Conservation (phyloP, 2,888 invertebrate species). For the Lithophane leautieri region DNA sequence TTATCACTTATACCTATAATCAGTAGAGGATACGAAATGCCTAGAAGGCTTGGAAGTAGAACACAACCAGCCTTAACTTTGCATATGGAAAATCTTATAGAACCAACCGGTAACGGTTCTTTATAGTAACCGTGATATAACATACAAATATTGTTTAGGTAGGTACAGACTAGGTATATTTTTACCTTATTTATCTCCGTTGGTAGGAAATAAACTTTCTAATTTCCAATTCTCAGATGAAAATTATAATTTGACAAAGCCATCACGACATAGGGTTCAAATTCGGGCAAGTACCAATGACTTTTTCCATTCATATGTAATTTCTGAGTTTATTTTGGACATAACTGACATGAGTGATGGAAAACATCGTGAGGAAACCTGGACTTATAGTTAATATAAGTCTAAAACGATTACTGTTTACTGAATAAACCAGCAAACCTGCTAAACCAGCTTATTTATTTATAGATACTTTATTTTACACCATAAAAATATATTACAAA, state of each 20-base stretch:
- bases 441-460: no score
- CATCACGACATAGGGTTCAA: no score
- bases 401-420: background rate
- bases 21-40: background rate
- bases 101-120: background rate
- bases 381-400: no score
- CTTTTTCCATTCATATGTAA: no score
- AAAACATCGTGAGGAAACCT: no score
- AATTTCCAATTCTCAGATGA: background rate
- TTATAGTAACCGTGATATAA: background rate
- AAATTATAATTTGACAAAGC: background rate
- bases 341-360: no score
- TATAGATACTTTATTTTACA: no score
- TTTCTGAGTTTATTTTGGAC: no score
- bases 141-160: background rate
- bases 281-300: no score
- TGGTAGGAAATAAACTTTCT: background rate
- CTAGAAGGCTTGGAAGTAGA: background rate
- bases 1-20: background rate
- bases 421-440: constrained; percentile 10
- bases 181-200: background rate
- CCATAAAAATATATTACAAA: no score
- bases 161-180: background rate
- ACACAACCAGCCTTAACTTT: background rate
- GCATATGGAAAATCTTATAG: background rate